phyloP scores from a whole-genome alignment of 2,888 invertebrate genomes.

The Conomelus anceps region DNA sequence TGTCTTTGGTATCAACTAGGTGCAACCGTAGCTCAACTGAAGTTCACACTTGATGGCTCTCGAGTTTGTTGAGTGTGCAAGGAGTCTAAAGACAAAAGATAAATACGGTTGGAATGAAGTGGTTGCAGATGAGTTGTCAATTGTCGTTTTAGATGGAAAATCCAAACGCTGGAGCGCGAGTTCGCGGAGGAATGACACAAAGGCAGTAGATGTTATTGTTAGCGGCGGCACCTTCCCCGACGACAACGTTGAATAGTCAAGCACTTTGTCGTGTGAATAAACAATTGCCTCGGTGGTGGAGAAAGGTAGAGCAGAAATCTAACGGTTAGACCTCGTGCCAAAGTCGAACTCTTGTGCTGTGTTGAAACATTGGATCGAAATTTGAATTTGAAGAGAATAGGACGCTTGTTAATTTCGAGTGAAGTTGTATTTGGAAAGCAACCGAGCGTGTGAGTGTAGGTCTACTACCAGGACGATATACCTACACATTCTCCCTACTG shows the following conservation, averaged over 20 bases:
- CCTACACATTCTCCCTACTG: neutral
- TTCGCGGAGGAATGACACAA: neutral
- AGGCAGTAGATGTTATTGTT: neutral
- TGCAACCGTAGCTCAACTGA: no score
- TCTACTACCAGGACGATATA: no score
- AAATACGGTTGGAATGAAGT: neutral
- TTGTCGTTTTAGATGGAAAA: neutral
- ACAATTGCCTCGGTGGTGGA: neutral
- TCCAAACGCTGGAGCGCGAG: neutral
- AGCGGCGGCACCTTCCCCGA: neutral
- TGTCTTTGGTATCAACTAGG: no score
- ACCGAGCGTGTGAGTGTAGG: neutral
- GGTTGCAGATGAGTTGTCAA: neutral
- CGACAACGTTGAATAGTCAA: neutral
- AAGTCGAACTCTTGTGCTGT: neutral
- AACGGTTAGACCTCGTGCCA: neutral
- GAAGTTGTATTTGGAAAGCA: neutral
- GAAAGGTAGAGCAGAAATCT: neutral
- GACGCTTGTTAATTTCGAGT: neutral
- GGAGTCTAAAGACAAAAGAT: neutral
- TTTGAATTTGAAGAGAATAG: neutral
- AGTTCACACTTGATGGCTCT: neutral
- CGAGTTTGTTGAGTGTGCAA: neutral
- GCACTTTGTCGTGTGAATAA: neutral
- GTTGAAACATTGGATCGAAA: neutral